These are phyloP conservation scores for Rhinolophus ferrumequinum DNA, from an alignment of 2,113 vertebrate species.

Conservation along the genomic window DNA sequence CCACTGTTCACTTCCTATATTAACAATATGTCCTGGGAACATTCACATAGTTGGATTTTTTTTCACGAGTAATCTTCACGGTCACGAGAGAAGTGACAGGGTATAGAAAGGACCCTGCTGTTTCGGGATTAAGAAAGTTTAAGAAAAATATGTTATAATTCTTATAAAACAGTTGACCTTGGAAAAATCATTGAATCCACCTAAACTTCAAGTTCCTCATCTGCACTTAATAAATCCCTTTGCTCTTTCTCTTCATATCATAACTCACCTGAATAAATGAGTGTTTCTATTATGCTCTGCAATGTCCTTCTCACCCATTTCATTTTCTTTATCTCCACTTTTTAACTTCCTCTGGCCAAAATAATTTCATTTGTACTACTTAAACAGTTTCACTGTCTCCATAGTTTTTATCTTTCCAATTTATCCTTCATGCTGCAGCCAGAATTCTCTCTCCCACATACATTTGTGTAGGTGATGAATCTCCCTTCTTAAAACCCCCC, in stretches of 20 bases:
- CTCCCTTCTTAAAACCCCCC: neutral
- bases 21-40: neutral
- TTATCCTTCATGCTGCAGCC: neutral
- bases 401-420: neutral
- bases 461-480: neutral
- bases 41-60: neutral
- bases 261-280: neutral
- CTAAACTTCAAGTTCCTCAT: neutral
- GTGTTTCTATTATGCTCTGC: neutral
- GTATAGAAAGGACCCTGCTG: neutral
- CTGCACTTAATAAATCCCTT: neutral
- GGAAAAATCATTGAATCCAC: neutral
- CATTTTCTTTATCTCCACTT: neutral
- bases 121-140: neutral
- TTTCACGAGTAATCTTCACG: neutral
- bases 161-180: neutral
- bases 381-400: neutral
- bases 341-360: neutral
- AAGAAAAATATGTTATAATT: neutral
- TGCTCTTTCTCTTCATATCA: neutral
- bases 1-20: neutral
- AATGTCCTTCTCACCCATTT: neutral
- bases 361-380: neutral
- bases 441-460: neutral
- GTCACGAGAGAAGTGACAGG: neutral